Evolutionary conservation across 2,113 vertebrate genomes (phyloP), one percentile per base, ranked within the genome.

Genomic region (Melanotaenia duboulayi): DNA sequence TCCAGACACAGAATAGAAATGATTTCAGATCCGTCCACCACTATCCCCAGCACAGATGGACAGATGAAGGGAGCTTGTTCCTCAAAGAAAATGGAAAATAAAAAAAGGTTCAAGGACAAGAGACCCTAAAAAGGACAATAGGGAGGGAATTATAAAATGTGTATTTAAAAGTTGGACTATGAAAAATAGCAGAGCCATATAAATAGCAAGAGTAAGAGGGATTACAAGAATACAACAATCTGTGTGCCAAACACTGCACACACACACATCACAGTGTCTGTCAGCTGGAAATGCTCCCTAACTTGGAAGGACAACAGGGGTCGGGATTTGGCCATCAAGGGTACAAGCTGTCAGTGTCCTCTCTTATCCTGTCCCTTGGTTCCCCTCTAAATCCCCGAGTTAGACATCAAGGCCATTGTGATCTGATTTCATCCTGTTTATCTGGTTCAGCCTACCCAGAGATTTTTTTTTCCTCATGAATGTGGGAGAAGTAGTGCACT

Each of bases 231-330:
- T 62, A 46, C 3, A 12, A 59, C 22, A 76, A 37, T 59, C 39
- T 56, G 62, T 72, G 69, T 80, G 67, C 80, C 83, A 87, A 59
- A 48, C 71, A 71, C 35, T 59, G 67, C 76, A 83, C 62, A 72
- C 62, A 75, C 74, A 82, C 65, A 78, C 73, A 78, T 67, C 82
- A 80, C 81, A 69, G 79, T 80, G 68, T 88, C 71, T 87, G 60
- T 90, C 84, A 89, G 80, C 83, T 91, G 91, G 88, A 90, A 87
- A 66, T 66, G 70, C 83, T 88, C 80, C 65, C 76, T 24, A 67
- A 76, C 89, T 92, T 94, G 92, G 92, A 94, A 92, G 81, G 91
- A 92, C 90, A 93, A 91, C 89, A 90, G 85, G 90, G 90, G 91
- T 93, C 86, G 65, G 87, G 85, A 87, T 93, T 92, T 91, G 91